Percentiles rank a stretch among this genome's conserved stretches.
phyloP scores from a whole-genome alignment of 2,113 vertebrate species.

The Ovibos moschatus region DNA sequence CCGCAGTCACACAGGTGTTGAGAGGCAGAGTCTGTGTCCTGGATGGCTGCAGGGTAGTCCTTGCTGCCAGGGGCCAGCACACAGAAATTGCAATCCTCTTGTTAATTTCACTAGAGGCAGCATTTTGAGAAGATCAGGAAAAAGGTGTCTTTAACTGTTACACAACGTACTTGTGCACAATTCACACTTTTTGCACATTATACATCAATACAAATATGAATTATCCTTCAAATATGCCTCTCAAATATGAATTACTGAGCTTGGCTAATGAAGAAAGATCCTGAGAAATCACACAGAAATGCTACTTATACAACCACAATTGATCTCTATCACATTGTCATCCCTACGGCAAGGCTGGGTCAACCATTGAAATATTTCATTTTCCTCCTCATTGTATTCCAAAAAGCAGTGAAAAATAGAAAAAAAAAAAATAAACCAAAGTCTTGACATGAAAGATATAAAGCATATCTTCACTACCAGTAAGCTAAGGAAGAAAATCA shows the following conservation, averaged over 20 bases:
- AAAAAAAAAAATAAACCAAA: background rate
- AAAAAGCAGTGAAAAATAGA: background rate
- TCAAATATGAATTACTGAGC: background rate
- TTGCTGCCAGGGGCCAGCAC: background rate
- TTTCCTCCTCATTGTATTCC: background rate
- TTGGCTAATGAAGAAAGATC: background rate
- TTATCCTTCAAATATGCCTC: background rate
- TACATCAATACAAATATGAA: background rate
- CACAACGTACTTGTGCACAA: background rate
- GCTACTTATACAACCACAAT: background rate
- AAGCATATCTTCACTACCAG: background rate
- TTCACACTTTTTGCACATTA: background rate
- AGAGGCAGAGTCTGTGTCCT: background rate
- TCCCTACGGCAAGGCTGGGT: background rate
- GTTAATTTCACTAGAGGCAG: background rate
- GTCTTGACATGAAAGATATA: background rate
- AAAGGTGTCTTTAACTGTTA: background rate
- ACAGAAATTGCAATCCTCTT: background rate
- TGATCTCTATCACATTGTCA: background rate
- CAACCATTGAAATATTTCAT: background rate
- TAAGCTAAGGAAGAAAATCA: background rate
- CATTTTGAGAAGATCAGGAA: background rate
- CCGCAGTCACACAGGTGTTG: background rate
- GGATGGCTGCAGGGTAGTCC: rapidly evolving
- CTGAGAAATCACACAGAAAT: background rate